A percentile compares a stretch with the other conserved stretches of the same genome.
phyloP scores from a whole-genome alignment of 2,888 invertebrate species.

The Idaea dimidiata region DNA sequence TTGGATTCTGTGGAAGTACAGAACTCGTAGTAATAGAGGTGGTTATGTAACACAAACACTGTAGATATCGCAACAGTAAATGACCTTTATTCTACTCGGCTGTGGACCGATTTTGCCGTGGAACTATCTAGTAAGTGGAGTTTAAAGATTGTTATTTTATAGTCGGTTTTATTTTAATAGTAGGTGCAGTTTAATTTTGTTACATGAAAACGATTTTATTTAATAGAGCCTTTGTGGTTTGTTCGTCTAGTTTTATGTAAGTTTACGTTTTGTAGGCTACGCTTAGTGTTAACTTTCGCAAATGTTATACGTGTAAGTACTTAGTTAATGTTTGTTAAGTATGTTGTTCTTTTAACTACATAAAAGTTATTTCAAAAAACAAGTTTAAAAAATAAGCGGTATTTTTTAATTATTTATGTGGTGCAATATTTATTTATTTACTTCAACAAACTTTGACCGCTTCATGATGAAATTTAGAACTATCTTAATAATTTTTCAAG shows the following conservation, averaged over 20 bases:
- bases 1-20: conserved; percentile 20
- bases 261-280: too few species aligned
- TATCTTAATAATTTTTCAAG: too few species aligned
- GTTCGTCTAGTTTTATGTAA: not conserved
- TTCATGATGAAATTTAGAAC: too few species aligned
- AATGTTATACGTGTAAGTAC: too few species aligned
- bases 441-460: too few species aligned
- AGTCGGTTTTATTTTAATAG: conserved; percentile 24
- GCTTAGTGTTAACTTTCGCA: too few species aligned
- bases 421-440: too few species aligned
- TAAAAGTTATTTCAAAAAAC: too few species aligned
- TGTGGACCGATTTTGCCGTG: conserved; percentile 33
- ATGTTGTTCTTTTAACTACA: too few species aligned
- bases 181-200: conserved; percentile 24
- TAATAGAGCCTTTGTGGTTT: conserved; percentile 9
- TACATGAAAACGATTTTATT: conserved; percentile 26
- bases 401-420: too few species aligned
- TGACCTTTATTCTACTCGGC: conserved; percentile 29
- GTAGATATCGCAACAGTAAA: conserved; percentile 30
- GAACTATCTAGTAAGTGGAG: conserved; percentile 23
- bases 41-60: conserved; percentile 36
- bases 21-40: not conserved
- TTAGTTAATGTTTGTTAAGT: too few species aligned
- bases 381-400: too few species aligned
- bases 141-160: conserved; percentile 24